Evolutionary conservation across 1,140 invertebrate species (phyloP).

Genomic region (Cydia strobilella): DNA sequence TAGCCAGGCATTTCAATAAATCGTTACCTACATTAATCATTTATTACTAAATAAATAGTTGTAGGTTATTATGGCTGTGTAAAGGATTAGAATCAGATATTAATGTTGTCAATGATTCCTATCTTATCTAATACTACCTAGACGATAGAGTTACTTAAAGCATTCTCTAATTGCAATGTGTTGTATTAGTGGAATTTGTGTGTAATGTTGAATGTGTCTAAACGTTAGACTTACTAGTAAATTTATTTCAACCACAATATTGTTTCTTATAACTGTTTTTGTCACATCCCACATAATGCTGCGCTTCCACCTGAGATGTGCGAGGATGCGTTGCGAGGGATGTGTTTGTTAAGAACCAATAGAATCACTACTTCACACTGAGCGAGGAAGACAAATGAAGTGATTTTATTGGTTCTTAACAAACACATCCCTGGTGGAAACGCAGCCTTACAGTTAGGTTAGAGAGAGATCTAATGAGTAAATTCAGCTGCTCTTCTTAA

Average conservation of each 20-base stretch:
- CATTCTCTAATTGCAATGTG: conserved; percentile 14
- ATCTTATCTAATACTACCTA: conserved; percentile 15
- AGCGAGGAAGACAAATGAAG: too few species aligned
- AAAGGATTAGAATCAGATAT: conserved; percentile 20
- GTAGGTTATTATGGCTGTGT: conserved; percentile 32
- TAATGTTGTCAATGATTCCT: conserved; percentile 29
- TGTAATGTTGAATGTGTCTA: background rate
- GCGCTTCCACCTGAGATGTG: too few species aligned
- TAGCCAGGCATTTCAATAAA: background rate
- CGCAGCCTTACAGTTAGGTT: background rate
- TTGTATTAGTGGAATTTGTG: conserved; percentile 21
- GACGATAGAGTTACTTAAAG: background rate
- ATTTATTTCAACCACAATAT: background rate
- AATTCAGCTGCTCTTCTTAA: background rate
- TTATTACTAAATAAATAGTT: background rate
- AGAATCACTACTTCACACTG: too few species aligned
- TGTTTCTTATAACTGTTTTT: background rate
- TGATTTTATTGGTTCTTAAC: too few species aligned
- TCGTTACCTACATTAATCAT: background rate
- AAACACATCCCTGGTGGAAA: too few species aligned
- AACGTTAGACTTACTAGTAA: background rate
- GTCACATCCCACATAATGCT: background rate
- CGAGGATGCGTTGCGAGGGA: too few species aligned
- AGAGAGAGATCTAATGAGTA: background rate
- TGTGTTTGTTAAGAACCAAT: too few species aligned